Evolutionary conservation across 2,797 vertebrate species (phyloP).

Genomic region (Glossophaga mutica): DNA sequence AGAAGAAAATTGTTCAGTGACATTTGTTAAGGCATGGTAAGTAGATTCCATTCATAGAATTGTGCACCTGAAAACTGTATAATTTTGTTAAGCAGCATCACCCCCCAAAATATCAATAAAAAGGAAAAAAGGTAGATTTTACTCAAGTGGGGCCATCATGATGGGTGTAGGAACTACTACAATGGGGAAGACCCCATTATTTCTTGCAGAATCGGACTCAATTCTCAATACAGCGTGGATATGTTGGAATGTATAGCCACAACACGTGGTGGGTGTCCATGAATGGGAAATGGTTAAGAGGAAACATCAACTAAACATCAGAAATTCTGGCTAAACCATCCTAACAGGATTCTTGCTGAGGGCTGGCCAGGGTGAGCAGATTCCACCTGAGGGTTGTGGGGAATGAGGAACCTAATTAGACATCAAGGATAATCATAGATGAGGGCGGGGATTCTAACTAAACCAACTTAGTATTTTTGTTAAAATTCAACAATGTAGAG

Average conservation of each 20-base stretch:
- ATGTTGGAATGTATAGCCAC: background rate
- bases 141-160: background rate
- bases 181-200: background rate
- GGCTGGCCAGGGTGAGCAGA: background rate
- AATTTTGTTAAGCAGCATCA: no score
- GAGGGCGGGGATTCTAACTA: background rate
- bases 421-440: background rate
- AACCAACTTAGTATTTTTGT: background rate
- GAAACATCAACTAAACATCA: background rate
- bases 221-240: background rate
- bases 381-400: background rate
- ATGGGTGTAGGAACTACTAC: background rate
- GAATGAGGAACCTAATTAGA: background rate
- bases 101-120: no score
- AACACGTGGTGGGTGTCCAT: background rate
- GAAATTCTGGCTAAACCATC: background rate
- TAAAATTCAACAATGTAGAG: background rate
- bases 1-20: background rate
- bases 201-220: background rate
- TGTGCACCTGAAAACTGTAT: no score
- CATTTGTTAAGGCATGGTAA: background rate
- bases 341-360: background rate
- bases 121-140: background rate
- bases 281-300: background rate
- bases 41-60: background rate